phyloP scores from a whole-genome alignment of 2,888 invertebrate species.

The Eudasyphora cyanicolor region DNA sequence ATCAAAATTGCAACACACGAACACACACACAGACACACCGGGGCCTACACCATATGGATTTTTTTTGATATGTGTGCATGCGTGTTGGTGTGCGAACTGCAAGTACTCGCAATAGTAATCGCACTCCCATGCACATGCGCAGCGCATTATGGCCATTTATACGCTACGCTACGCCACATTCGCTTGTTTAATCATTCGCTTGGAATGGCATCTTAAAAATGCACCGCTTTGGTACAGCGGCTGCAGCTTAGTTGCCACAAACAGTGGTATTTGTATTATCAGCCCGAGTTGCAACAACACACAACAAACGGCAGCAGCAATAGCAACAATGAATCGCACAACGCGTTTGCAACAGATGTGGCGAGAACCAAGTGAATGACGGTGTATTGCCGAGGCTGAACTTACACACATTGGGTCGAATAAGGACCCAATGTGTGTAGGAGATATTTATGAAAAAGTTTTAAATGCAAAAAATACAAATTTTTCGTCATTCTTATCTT shows the following conservation, averaged over 20 bases:
- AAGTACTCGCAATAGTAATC: not conserved
- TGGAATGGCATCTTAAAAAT: conserved; percentile 65
- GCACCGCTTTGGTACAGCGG: conserved; percentile 63
- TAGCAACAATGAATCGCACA: conserved; percentile 12
- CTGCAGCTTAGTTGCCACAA: conserved; percentile 38
- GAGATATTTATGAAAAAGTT: too few relatives aligned
- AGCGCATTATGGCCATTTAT: conserved; percentile 50
- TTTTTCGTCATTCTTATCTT: too few relatives aligned
- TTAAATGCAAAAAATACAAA: too few relatives aligned
- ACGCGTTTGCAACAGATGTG: conserved; percentile 63
- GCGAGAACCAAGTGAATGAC: conserved; percentile 2
- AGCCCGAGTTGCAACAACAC: conserved; percentile 39
- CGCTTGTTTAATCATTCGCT: conserved; percentile 65
- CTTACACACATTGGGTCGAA: conserved; percentile 26
- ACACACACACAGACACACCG: not conserved
- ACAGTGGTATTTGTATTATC: conserved; percentile 63
- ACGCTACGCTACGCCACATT: conserved; percentile 38
- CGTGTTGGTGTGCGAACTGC: conserved; percentile 4
- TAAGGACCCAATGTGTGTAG: too few relatives aligned
- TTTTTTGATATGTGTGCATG: not conserved
- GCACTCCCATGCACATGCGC: not conserved
- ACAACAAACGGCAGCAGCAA: not conserved
- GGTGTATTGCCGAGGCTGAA: conserved; percentile 21
- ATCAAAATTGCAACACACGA: conserved; percentile 56
- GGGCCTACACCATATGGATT: not conserved